Conservation (phyloP, 2,797 vertebrate species). For the Protonibea diacanthus region DNA sequence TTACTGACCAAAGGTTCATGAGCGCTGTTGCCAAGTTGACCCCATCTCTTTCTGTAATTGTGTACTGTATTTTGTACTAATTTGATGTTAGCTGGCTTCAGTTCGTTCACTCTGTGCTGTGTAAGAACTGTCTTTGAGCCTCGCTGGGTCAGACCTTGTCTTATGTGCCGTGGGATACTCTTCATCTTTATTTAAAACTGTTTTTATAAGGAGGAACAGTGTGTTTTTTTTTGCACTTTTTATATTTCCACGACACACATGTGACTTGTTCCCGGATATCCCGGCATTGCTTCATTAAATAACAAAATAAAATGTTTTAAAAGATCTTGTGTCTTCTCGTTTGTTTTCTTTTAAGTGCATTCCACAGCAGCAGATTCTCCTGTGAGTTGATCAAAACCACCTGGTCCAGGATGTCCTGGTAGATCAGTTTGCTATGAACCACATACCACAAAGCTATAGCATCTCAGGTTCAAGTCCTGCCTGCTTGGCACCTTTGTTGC, state of each 20-base stretch:
- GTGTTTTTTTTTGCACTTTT: conserved; percentile 86
- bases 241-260: conserved; percentile 83
- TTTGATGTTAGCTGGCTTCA: conserved; percentile 72
- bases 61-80: conserved; percentile 85
- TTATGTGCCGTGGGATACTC: conserved; percentile 79
- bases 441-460: conserved; percentile 13
- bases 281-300: conserved; percentile 83
- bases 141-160: conserved; percentile 75
- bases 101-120: conserved; percentile 78
- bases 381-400: conserved; percentile 51
- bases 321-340: conserved; percentile 42
- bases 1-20: conserved; percentile 79
- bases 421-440: conserved; percentile 21
- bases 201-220: conserved; percentile 83
- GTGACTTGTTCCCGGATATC: conserved; percentile 81
- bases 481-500: background rate
- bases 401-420: conserved; percentile 13
- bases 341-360: background rate
- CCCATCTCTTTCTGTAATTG: conserved; percentile 70
- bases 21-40: conserved; percentile 70
- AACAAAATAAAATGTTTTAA: conserved; percentile 84
- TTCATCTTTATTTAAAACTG: conserved; percentile 86
- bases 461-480: background rate
- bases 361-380: conserved; percentile 15
- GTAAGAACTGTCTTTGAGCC: conserved; percentile 81